These are phyloP conservation scores for Anguilla marmorata DNA, from an alignment of 2,797 vertebrate genomes.

Conservation along the genomic window DNA sequence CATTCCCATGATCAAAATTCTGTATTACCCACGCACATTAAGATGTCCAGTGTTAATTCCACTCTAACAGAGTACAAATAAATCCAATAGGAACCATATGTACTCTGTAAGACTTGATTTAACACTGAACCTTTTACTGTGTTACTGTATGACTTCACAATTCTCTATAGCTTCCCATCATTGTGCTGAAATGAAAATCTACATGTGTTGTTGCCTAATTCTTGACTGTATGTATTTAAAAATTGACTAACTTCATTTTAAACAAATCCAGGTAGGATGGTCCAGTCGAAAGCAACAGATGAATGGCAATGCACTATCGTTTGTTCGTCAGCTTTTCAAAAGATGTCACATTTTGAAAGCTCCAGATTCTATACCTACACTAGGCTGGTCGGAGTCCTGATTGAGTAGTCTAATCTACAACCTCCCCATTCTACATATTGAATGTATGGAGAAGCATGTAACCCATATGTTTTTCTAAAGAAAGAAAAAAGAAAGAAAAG, in stretches of 20 bases:
- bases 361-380: neutral
- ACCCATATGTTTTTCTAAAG: neutral
- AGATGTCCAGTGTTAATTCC: too few relatives aligned
- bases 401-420: neutral
- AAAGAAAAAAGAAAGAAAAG: neutral
- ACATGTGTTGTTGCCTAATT: neutral
- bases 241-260: neutral
- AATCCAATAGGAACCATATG: too few relatives aligned
- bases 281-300: neutral
- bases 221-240: neutral
- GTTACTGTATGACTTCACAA: neutral
- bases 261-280: neutral
- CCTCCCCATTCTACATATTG: neutral
- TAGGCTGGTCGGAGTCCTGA: neutral
- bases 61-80: too few relatives aligned
- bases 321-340: neutral
- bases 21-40: neutral
- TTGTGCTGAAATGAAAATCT: neutral
- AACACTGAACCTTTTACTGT: too few relatives aligned
- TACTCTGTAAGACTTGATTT: too few relatives aligned
- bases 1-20: neutral
- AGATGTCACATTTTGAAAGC: neutral
- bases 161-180: neutral
- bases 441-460: neutral
- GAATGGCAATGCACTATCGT: neutral